Base-by-base conservation (phyloP, 2,113 vertebrate species). In the Bos indicus region DNA sequence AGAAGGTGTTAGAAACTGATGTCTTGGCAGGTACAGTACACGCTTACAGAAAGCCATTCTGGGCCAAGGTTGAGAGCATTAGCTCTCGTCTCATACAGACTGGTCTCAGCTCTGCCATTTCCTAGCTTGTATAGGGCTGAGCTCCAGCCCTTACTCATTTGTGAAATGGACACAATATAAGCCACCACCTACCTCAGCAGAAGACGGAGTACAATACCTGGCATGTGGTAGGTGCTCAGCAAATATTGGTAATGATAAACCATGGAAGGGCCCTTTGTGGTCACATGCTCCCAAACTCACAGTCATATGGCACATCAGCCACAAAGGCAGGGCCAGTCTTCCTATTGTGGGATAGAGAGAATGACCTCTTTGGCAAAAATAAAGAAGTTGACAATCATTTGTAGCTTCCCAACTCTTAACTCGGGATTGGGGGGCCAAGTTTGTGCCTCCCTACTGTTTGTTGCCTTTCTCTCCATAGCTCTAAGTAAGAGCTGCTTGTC, bases 1-100 rank as follows among this genome's bases (percentile, higher is more conserved):
- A 96, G 90, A 88, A 90, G 59, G 43, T 46, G 6, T 74, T 91
- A 91, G 82, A 97, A 94, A 81, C 59, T 96, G 82, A 82, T 33
- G 36, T 59, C 25, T 28, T 82, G 78, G 71, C 80, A 95, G n/a
- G 51, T 83, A 54, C 33, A 90, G 91, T 51, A 4, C 59, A 67
- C 1, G 7, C 84, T 7, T 54, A 90, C 52, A 59, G n/a, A 13
- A 82, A 92, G 83, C 33, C 40, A n/a, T 95, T 97, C 36, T 60
- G 78, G 46, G 28, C 80, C 77, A 81, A 59, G 43, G 12, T 90
- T 94, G n/a, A 77, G 26, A 85, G 46, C 62, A 90, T 56, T 7
- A 93, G 36, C 60, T 93, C 40, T 90, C 19, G 25, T 92, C 60
- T 95, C 25, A 51, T 7, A 88, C 3, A 21, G 67, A 85, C 36